These are phyloP conservation scores for Condylura cristata DNA, from an alignment of 2,113 vertebrate species.

Conservation along the genomic window DNA sequence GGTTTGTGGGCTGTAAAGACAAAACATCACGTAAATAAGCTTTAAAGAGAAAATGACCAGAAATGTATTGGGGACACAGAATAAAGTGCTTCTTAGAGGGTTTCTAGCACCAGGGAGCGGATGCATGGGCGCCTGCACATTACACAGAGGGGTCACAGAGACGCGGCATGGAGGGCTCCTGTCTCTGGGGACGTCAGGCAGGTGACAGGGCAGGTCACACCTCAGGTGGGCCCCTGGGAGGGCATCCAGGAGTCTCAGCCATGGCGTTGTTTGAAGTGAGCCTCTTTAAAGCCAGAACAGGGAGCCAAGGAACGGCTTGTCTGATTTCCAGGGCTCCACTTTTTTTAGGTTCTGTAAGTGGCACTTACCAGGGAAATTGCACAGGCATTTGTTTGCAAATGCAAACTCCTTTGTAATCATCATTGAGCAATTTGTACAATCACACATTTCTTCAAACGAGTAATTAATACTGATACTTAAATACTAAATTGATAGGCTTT, in stretches of 20 bases:
- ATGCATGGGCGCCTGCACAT: rapidly evolving
- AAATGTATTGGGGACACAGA: background rate
- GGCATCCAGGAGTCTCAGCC: background rate
- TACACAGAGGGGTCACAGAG: background rate
- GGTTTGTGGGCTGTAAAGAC: background rate
- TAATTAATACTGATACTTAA: conserved; percentile 69
- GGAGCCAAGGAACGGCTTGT: background rate
- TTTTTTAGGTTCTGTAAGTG: background rate
- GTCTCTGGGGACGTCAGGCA: background rate
- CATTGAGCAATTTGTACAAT: conserved; percentile 55
- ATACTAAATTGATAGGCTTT: conserved; percentile 19
- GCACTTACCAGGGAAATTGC: conserved; percentile 4
- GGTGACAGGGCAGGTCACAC: background rate
- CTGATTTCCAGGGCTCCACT: background rate
- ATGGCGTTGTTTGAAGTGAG: rapidly evolving
- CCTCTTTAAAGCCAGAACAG: rapidly evolving
- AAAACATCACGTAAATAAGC: too few relatives aligned
- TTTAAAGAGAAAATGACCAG: background rate
- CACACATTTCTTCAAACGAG: conserved; percentile 53
- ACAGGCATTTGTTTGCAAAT: conserved; percentile 50
- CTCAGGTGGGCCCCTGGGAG: background rate
- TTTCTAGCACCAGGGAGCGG: background rate
- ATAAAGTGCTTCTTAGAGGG: background rate
- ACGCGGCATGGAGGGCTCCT: background rate
- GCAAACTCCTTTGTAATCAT: conserved; percentile 48